Evolutionary conservation across 2,797 vertebrate genomes (phyloP), one percentile per base, ranked within the genome.

Genomic region (Bradypodion ventrale): DNA sequence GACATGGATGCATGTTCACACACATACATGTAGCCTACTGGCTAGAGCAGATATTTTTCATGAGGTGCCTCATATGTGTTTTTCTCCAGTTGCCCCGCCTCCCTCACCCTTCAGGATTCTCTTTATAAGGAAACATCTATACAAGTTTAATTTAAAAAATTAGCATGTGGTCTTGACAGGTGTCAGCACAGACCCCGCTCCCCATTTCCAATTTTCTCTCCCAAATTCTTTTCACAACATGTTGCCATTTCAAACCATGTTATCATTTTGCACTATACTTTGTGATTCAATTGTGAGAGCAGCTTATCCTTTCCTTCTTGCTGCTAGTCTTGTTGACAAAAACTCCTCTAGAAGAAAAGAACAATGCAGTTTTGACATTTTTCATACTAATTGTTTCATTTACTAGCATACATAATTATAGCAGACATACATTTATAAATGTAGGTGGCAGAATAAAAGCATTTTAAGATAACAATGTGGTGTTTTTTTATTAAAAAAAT

Each of bases 401-500:
- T 70, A 27, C 73, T 21, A 82, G 66, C 21, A 62, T 12, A 32
- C 19, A 62, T 69, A 82, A 82, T 37, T 77, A 82, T 75, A 59
- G 12, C 35, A 56, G 46, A 66, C 56, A 69, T 59, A 59, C 25
- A 62, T 83, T 27, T 90, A 72, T 65, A 80, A 80, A 76, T 49
- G 42, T 25, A 77, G 66, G n/a, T 62, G 32, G 86, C 32, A 79
- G 76, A 87, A 23, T 56, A 72, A 27, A 6, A 10, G 37, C 60
- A 73, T 73, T 73, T 90, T 82, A 83, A 65, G 82, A 32, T 49
- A 37, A 32, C 63, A 76, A 69, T 81, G 37, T 35, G n/a, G n/a
- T n/a, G n/a, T n/a, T n/a, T 1, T 37, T 69, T 68, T 85, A 44
- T 78, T 63, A 77, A 44, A 10, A 49, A 89, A 83, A 83, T 85